Conservation (phyloP, 2,888 invertebrate genomes). For the Trichogramma dendrolimi region DNA sequence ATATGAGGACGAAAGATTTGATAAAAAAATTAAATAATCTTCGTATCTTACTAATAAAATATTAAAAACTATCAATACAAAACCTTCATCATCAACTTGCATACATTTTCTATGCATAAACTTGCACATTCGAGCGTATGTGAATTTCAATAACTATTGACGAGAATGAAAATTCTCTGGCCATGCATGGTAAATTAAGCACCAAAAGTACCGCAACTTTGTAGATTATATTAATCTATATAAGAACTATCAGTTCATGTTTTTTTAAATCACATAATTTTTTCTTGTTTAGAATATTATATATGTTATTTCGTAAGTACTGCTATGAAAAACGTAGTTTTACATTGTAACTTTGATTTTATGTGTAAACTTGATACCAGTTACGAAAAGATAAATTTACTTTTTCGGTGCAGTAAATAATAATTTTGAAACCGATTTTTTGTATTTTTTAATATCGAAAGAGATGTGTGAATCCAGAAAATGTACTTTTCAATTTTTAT, state of each 20-base stretch:
- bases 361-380: neutral
- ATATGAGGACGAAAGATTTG: neutral
- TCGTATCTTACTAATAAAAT: no score
- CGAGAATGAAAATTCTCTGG: constrained; percentile 8
- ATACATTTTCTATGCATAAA: constrained; percentile 5
- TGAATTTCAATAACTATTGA: neutral
- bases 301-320: constrained; percentile 14
- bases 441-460: constrained; percentile 6
- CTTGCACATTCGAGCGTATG: neutral
- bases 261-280: constrained; percentile 9
- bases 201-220: constrained; percentile 27
- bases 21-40: neutral
- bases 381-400: neutral
- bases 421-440: constrained; percentile 9
- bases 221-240: constrained; percentile 1
- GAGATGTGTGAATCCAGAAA: neutral
- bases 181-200: constrained; percentile 24
- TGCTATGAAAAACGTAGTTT: neutral
- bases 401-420: constrained; percentile 5
- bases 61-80: neutral
- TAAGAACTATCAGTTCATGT: constrained; percentile 17
- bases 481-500: constrained; percentile 13
- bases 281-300: constrained; percentile 18
- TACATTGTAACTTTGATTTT: neutral
- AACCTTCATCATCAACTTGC: constrained; percentile 12